A percentile compares a stretch with the other conserved stretches of the same genome.
Evolutionary conservation across 2,797 vertebrate species (phyloP).

Genomic region (Uromys caudimaculatus): DNA sequence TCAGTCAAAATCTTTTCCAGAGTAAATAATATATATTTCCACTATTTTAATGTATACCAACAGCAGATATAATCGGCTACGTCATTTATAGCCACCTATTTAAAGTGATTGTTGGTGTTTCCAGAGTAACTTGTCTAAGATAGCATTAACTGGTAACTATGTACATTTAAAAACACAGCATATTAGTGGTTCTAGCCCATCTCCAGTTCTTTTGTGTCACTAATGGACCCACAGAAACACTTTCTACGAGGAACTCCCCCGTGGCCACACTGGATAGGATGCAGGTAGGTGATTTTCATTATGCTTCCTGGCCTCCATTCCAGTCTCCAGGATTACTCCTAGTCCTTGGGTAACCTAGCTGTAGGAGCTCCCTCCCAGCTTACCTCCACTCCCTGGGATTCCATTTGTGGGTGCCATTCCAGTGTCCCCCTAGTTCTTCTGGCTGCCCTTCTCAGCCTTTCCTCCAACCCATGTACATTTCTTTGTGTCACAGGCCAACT

Average conservation of each 20-base stretch:
- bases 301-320: background rate
- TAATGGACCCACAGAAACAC: background rate
- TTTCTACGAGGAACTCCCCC: background rate
- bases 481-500: background rate
- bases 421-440: background rate
- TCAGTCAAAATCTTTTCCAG: constrained; percentile 11
- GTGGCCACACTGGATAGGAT: background rate
- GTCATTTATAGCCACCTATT: constrained; percentile 38
- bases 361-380: background rate
- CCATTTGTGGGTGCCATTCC: background rate
- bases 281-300: background rate
- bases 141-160: constrained; percentile 6
- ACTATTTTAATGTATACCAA: constrained; percentile 35
- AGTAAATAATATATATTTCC: background rate
- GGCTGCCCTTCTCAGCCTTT: background rate
- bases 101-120: constrained; percentile 18
- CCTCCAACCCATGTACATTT: background rate
- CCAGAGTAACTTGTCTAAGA: constrained; percentile 41
- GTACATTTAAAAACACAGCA: background rate
- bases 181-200: background rate
- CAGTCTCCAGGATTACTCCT: background rate
- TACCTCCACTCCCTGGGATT: background rate
- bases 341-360: background rate
- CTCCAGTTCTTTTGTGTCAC: background rate
- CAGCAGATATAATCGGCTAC: background rate